Evolutionary conservation across 2,797 vertebrate genomes (phyloP).

Genomic region (Enteromius radiatus): DNA sequence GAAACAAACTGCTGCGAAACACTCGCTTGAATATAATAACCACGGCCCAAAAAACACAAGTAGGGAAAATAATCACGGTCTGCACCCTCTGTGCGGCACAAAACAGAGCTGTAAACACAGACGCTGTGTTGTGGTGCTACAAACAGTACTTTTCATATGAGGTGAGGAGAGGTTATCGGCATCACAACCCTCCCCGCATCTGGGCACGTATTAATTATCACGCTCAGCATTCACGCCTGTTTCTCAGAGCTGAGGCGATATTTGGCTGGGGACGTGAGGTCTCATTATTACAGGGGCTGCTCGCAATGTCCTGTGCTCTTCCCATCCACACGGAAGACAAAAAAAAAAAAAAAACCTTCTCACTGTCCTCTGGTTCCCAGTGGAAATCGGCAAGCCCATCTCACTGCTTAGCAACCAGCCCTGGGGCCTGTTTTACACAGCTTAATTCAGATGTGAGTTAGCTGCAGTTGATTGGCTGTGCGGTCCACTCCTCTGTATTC

Average conservation of each 20-base stretch:
- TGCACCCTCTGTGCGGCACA: constrained; percentile 39
- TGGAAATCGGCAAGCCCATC: constrained; percentile 74
- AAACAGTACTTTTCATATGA: constrained; percentile 62
- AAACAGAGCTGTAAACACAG: constrained; percentile 52
- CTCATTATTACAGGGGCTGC: constrained; percentile 78
- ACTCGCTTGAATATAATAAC: constrained; percentile 63
- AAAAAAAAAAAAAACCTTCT: constrained; percentile 49
- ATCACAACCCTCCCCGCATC: constrained; percentile 61
- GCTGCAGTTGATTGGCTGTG: constrained; percentile 76
- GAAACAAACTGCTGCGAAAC: constrained; percentile 66
- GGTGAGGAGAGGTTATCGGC: constrained; percentile 67
- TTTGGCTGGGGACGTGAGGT: constrained; percentile 56
- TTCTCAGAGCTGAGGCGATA: constrained; percentile 67
- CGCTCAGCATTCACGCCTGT: constrained; percentile 70
- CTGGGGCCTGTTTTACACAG: constrained; percentile 83
- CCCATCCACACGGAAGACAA: constrained; percentile 48
- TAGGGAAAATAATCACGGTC: constrained; percentile 55
- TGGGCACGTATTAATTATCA: constrained; percentile 72
- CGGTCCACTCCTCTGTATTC: constrained; percentile 53
- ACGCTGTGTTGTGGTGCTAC: constrained; percentile 33
- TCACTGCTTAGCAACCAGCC: constrained; percentile 85
- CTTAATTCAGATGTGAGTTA: constrained; percentile 83
- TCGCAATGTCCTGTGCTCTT: constrained; percentile 50
- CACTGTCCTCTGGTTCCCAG: constrained; percentile 64
- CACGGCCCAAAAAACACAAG: constrained; percentile 52